phyloP scores from a whole-genome alignment of 2,797 vertebrate genomes.

The Manis pentadactyla region DNA sequence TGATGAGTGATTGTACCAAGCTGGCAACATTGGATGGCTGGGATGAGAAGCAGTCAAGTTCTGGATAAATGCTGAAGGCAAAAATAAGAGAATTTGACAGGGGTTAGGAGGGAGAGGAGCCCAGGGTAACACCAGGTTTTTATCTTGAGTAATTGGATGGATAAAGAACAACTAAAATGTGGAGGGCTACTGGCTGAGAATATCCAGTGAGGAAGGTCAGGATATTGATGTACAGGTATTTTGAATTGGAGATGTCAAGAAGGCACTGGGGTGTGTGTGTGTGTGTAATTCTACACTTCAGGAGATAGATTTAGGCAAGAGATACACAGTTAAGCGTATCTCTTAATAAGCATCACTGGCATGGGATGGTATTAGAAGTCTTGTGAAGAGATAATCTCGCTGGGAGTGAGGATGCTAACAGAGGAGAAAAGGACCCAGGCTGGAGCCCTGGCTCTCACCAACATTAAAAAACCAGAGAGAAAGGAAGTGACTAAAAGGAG shows the following conservation, averaged over 20 bases:
- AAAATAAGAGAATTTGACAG: neutral
- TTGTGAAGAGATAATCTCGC: neutral
- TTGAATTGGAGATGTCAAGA: neutral
- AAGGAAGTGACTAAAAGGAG: neutral
- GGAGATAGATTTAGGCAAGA: neutral
- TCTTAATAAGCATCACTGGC: too few relatives aligned
- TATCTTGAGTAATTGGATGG: neutral
- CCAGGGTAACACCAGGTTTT: neutral
- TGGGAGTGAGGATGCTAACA: neutral
- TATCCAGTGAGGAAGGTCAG: neutral
- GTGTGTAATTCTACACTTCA: neutral
- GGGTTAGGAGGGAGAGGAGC: neutral
- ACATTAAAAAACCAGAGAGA: neutral
- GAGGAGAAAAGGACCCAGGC: neutral
- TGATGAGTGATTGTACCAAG: neutral
- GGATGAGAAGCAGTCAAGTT: neutral
- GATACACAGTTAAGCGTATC: neutral
- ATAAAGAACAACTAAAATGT: neutral
- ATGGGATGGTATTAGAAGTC: neutral
- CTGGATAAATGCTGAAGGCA: neutral
- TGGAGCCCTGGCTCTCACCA: neutral
- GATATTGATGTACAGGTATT: neutral
- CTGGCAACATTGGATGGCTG: neutral
- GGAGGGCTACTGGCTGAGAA: neutral
- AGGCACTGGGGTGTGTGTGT: neutral